Percentiles rank a stretch among this genome's conserved stretches.
Evolutionary conservation across 2,797 vertebrate genomes (phyloP).

Genomic region (Artibeus lituratus): DNA sequence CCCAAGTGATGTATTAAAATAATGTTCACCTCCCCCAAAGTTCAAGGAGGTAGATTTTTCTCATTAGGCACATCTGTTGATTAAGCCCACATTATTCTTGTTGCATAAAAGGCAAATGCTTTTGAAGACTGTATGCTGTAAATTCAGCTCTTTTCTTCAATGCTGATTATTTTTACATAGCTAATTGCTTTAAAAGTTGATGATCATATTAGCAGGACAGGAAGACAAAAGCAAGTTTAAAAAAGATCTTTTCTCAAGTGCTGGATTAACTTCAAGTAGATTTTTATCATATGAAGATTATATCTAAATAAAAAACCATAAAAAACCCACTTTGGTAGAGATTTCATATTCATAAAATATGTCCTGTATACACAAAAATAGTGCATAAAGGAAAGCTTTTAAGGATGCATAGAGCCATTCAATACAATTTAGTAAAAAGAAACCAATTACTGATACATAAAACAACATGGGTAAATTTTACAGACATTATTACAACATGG

Average conservation of each 20-base stretch:
- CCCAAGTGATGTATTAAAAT: neutral
- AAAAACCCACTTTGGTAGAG: neutral
- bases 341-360: neutral
- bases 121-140: slow-evolving; percentile 58
- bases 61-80: slow-evolving; percentile 50
- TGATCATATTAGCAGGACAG: neutral
- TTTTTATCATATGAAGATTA: neutral
- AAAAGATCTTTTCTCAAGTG: neutral
- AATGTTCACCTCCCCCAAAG: slow-evolving; percentile 20
- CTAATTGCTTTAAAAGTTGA: slow-evolving; percentile 70
- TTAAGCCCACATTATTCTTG: slow-evolving; percentile 65
- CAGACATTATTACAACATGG: neutral
- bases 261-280: neutral
- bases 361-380: neutral
- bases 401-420: neutral
- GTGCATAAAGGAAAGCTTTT: neutral
- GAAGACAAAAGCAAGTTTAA: neutral
- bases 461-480: neutral
- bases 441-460: neutral
- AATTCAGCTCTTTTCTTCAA: slow-evolving; percentile 38
- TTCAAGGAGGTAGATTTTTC: slow-evolving; percentile 62
- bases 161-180: slow-evolving; percentile 6
- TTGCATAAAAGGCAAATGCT: slow-evolving; percentile 61
- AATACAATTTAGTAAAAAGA: neutral
- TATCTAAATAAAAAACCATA: neutral